Conservation (phyloP, 1,140 invertebrate genomes). For the Drosophila saltans region DNA sequence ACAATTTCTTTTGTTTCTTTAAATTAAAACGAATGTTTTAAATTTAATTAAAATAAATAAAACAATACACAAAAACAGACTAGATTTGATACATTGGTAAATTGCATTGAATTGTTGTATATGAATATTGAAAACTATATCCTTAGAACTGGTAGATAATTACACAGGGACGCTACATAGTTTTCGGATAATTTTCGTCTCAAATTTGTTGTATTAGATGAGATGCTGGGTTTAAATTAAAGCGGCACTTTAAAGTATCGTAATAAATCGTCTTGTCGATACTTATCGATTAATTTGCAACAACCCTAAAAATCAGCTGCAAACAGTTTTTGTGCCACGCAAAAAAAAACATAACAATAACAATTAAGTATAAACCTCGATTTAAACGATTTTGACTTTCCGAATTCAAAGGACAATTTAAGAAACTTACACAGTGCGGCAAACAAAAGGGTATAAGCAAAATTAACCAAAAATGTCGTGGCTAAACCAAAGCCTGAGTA, state of each 20-base stretch:
- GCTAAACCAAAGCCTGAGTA: conserved; percentile 89
- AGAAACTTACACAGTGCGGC: background rate
- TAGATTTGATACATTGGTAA: too few species aligned
- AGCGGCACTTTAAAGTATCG: background rate
- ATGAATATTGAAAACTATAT: too few species aligned
- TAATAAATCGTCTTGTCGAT: background rate
- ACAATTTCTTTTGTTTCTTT: conserved; percentile 9
- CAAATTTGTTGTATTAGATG: background rate
- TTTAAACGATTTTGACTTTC: background rate
- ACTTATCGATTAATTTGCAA: background rate
- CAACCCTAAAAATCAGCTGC: conserved; percentile 60
- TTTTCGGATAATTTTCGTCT: too few species aligned
- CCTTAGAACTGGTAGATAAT: too few species aligned
- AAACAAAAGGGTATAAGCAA: conserved; percentile 21
- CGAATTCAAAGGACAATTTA: background rate
- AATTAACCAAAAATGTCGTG: conserved; percentile 86
- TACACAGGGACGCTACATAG: too few species aligned
- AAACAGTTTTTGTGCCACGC: conserved; percentile 73
- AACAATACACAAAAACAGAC: background rate
- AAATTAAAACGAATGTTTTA: conserved; percentile 13
- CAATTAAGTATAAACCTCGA: conserved; percentile 22
- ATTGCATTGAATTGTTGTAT: too few species aligned
- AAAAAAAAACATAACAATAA: conserved; percentile 61
- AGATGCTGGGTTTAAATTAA: background rate
- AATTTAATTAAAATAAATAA: conserved; percentile 14